Percentiles rank a stretch among this genome's conserved stretches.
Conservation (phyloP, 2,888 invertebrate genomes). For the Athalia cordata region DNA sequence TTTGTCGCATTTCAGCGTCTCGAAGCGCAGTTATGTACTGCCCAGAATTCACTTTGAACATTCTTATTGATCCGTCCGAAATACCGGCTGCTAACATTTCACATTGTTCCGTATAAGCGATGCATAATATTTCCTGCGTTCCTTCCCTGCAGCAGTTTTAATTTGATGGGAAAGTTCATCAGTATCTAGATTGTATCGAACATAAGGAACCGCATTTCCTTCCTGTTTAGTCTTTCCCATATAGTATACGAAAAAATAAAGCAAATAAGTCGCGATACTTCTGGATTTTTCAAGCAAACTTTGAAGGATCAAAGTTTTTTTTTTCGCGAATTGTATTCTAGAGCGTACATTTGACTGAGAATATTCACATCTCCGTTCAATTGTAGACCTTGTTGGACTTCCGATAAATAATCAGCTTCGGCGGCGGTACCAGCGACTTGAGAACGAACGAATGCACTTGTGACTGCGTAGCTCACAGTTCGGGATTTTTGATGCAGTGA, state of each 20-base stretch:
- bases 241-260: too few relatives aligned
- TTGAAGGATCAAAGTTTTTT: background rate
- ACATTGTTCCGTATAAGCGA: conserved; percentile 79
- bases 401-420: background rate
- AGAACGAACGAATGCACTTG: background rate
- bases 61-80: conserved; percentile 77
- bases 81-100: conserved; percentile 79
- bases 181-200: background rate
- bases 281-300: background rate
- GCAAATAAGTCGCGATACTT: background rate
- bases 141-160: conserved; percentile 72
- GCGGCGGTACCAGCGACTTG: background rate
- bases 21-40: conserved; percentile 74
- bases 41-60: conserved; percentile 76
- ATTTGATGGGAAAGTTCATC: background rate
- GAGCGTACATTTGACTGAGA: conserved; percentile 16
- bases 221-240: too few relatives aligned
- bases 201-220: too few relatives aligned
- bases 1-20: conserved; percentile 76
- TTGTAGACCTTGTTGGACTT: background rate
- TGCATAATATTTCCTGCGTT: conserved; percentile 76
- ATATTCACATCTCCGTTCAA: conserved; percentile 5
- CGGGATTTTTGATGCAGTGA: conserved; percentile 8
- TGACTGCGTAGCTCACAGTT: conserved; percentile 8
- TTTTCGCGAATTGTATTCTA: background rate